Evolutionary conservation across 2,113 vertebrate genomes (phyloP).

Genomic region (Apteryx owenii): DNA sequence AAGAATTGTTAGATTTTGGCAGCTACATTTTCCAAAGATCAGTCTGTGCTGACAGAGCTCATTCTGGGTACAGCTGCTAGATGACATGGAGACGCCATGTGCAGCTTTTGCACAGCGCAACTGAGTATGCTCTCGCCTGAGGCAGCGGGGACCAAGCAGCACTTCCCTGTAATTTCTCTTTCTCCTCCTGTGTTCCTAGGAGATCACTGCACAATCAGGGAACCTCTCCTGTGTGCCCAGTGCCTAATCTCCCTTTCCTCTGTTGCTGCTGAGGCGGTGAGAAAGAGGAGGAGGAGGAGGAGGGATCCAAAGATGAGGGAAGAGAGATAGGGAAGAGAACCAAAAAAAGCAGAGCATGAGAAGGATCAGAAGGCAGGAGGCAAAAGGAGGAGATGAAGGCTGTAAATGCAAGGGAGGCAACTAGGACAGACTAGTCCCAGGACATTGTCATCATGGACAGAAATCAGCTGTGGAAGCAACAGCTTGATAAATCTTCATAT

Average conservation of each 20-base stretch:
- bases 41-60: accelerated
- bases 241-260: background rate
- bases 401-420: background rate
- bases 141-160: background rate
- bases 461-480: background rate
- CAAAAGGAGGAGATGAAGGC: background rate
- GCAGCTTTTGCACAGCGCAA: background rate
- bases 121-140: background rate
- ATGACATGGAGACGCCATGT: background rate
- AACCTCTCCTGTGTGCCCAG: background rate
- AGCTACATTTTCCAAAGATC: background rate
- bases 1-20: background rate
- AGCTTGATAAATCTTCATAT: background rate
- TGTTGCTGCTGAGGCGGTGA: background rate
- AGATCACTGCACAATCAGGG: background rate
- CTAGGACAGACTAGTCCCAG: background rate
- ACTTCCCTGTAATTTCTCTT: background rate
- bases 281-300: background rate
- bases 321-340: background rate
- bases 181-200: background rate
- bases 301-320: background rate
- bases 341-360: background rate
- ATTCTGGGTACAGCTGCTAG: accelerated
- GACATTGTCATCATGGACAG: background rate
- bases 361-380: background rate